Evolutionary conservation across 1,140 invertebrate species (phyloP), one percentile per base, ranked within the genome.

Genomic region (Bombus huntii): DNA sequence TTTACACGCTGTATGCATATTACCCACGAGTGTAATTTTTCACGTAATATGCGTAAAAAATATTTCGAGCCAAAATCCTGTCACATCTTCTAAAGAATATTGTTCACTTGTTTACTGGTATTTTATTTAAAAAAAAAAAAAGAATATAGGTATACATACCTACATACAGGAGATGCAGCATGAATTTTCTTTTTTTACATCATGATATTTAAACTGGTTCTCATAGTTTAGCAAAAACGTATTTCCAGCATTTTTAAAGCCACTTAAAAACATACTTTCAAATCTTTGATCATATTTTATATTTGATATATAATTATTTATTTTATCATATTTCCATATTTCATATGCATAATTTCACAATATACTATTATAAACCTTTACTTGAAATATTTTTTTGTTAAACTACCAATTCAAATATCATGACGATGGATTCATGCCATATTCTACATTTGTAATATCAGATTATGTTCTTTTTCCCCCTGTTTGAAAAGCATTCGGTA

Each of bases 1-100:
- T 77, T 70, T 37, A 37, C 44, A 53, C 62, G 13, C 3, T 37
- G 28, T 39, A 39, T 53, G 65, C 62, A n/a, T 53, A 39, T 57
- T 42, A 47, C 15, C 25, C 34, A 12, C 22, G 28, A 25, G 18
- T 80, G 44, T 70, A 39, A 81, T 73, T 81, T 81, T 81, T 59
- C 37, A 73, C 53, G 8, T 37, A 8, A 8, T 10, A 13, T 28
- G n/a, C 10, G 39, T 25, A 28, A 10, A 5, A 13, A 34, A 39
- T 31, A 59, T 42, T 42, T 34, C 22, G 22, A 53, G 6, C 28
- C 28, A n/a, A 71, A 71, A 72, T 42, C 3, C 37, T 31, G 39
- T 44, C 39, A 18, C 15, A 68, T 39, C 9, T 25, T 44, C 2
- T 28, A 9, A 44, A 31, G 31, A 34, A 22, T 9, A 79, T 57